Evolutionary conservation across 2,113 vertebrate genomes (phyloP).

Genomic region (Pyxicephalus adspersus): DNA sequence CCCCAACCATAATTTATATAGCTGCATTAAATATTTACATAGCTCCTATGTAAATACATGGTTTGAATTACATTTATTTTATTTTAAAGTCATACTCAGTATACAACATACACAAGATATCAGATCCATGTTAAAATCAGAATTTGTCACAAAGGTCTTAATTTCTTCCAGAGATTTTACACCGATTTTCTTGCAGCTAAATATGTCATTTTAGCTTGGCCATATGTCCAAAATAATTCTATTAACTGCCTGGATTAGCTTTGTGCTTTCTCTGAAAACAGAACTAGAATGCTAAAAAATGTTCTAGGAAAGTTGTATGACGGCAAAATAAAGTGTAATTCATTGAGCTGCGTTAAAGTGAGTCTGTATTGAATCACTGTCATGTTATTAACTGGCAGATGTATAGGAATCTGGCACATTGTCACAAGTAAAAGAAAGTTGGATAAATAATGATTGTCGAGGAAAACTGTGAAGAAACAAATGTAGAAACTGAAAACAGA

Average conservation of each 20-base stretch:
- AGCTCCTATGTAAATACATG: not conserved
- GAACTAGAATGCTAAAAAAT: slow-evolving; percentile 22
- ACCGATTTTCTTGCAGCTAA: slow-evolving; percentile 6
- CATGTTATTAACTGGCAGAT: too few relatives aligned
- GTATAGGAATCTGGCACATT: too few relatives aligned
- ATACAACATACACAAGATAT: not conserved
- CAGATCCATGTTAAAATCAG: not conserved
- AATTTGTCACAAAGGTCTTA: not conserved
- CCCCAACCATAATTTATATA: not conserved
- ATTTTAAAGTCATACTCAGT: too few relatives aligned
- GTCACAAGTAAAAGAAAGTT: too few relatives aligned
- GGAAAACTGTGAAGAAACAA: too few relatives aligned
- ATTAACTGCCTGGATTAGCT: slow-evolving; percentile 21
- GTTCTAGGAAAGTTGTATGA: slow-evolving; percentile 5
- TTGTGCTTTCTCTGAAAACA: slow-evolving; percentile 40
- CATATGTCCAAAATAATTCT: slow-evolving; percentile 32
- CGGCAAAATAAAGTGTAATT: too few relatives aligned
- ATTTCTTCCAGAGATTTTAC: not conserved
- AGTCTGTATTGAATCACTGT: too few relatives aligned
- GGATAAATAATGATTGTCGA: too few relatives aligned
- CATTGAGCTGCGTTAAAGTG: too few relatives aligned
- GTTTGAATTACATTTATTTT: too few relatives aligned
- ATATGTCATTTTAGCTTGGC: slow-evolving; percentile 24
- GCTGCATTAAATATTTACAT: not conserved
- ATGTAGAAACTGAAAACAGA: too few relatives aligned